A percentile compares a stretch with the other conserved stretches of the same genome.
These are phyloP conservation scores for Rhinella marina DNA, from an alignment of 2,797 vertebrate species.

Conservation along the genomic window DNA sequence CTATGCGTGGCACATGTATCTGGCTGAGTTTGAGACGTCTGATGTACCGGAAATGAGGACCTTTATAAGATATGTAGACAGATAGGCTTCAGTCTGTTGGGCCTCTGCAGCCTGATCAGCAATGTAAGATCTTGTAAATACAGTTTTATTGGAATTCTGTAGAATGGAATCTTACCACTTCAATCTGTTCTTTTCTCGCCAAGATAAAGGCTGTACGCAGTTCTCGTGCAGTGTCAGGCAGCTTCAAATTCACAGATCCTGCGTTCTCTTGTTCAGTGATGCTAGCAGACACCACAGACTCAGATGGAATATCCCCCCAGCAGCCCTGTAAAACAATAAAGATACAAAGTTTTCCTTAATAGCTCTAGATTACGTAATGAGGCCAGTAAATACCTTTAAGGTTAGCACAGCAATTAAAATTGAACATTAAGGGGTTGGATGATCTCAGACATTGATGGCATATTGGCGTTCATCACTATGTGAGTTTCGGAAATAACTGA, in stretches of 20 bases:
- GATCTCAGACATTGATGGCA: no score
- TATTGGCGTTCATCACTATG: no score
- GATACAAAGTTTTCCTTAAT: not conserved
- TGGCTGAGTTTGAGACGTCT: no score
- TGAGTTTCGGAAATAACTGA: no score
- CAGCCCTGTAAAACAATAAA: conserved; percentile 24
- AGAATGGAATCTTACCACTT: conserved; percentile 63
- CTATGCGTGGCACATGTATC: no score
- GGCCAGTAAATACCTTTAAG: no score
- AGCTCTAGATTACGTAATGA: not conserved
- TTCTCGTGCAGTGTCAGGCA: fast-evolving
- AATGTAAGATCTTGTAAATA: not conserved
- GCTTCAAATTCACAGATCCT: not conserved
- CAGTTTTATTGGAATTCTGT: not conserved
- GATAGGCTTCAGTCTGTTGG: not conserved
- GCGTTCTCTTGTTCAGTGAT: not conserved
- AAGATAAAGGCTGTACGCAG: conserved; percentile 57
- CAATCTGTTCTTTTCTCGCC: conserved; percentile 63
- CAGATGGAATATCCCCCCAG: not conserved
- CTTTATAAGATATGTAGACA: no score
- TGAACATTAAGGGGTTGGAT: no score
- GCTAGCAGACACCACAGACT: not conserved
- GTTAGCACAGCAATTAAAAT: no score
- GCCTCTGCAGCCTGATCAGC: not conserved
- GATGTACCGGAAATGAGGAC: no score